Evolutionary conservation across 2,113 vertebrate genomes (phyloP), one percentile per base, ranked within the genome.

Genomic region (Pungitius pungitius): DNA sequence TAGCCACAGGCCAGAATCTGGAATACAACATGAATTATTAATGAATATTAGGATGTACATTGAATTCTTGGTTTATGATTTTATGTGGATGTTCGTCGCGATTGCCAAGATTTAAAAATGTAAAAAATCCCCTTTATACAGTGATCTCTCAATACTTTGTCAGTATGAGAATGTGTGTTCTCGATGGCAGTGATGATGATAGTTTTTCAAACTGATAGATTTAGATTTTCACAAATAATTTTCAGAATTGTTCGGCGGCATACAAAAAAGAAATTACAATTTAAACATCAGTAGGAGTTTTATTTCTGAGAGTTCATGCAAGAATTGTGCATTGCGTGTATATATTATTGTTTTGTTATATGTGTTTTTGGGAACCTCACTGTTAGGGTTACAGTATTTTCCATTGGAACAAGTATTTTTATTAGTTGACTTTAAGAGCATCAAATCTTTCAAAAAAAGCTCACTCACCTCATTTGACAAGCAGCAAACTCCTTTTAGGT

Each of bases 381-480:
- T 40, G 5, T 58, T 2, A 58, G 37, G 72, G n/a, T 33, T 69
- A 45, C 49, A 42, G 27, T 8, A 22, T 59, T 62, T n/a, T 2
- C 61, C 55, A 69, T 56, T 6, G 18, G 56, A 57, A 59, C 15
- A 22, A 39, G 14, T 51, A 13, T 27, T 26, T 66, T 55, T 51
- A 24, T 52, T 15, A 42, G 13, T 26, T 26, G 5, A 63, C 30
- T 75, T 64, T 63, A 18, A 65, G 40, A 43, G 2, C 17, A 49
- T 59, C 11, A 15, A 15, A 26, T 43, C 43, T 81, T 24, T 69
- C 55, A 63, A 43, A 26, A 43, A 26, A 26, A 24, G 17, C 33
- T 59, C 37, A 55, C 88, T 88, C 83, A 90, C 87, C 88, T 88
- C 69, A 47, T 68, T 43, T 78, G 68, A 81, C 58, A 83, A 62